Conservation (phyloP, 2,797 vertebrate genomes). For the Chrysocyon brachyurus region DNA sequence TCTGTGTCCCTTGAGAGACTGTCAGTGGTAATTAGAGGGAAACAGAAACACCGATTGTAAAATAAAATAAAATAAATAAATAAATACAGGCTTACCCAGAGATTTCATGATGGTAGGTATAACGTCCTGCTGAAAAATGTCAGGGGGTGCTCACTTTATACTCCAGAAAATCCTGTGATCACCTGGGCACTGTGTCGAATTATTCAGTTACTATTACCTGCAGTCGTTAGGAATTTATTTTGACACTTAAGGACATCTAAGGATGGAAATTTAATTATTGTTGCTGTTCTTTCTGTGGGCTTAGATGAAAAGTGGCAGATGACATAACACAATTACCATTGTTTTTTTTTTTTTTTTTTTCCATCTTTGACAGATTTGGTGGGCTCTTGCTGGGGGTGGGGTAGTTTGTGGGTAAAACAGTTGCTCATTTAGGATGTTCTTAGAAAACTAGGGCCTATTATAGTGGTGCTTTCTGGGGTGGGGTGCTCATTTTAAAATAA, state of each 20-base stretch:
- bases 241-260: conserved; percentile 60
- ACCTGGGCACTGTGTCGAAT: not conserved
- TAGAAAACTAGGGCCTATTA: not conserved
- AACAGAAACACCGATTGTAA: conserved; percentile 26
- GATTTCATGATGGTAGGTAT: conserved; percentile 34
- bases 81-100: conserved; percentile 56
- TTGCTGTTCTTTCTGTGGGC: conserved; percentile 46
- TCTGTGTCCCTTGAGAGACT: not conserved
- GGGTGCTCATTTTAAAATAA: not conserved
- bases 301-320: conserved; percentile 47
- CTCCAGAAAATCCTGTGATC: not conserved
- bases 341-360: not conserved
- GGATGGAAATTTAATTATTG: conserved; percentile 62
- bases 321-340: not conserved
- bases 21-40: conserved; percentile 74
- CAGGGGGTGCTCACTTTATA: not conserved
- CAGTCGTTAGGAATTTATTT: conserved; percentile 66
- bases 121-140: not conserved
- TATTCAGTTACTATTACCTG: conserved; percentile 1
- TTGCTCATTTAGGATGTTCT: not conserved
- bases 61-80: not conserved
- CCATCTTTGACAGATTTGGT: not conserved
- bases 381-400: too few species aligned
- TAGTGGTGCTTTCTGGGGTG: not conserved
- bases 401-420: not conserved